Evolutionary conservation across 2,113 vertebrate genomes (phyloP), one percentile per base, ranked within the genome.

Genomic region (Nothoprocta pentlandii): DNA sequence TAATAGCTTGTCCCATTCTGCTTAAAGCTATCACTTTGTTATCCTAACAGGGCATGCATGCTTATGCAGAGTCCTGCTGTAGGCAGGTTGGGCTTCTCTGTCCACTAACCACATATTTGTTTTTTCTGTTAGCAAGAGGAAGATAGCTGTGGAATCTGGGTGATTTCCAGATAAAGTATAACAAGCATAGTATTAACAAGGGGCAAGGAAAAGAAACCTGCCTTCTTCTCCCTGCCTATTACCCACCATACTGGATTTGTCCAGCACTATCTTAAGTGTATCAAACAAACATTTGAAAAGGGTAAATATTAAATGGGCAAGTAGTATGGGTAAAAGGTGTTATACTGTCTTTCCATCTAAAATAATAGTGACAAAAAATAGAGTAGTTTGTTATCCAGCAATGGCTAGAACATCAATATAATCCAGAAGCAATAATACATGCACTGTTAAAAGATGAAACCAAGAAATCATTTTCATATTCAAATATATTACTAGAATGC

Each of bases 401-500:
- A 8, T 16, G 16, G 85, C 61, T 84, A 67, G 86, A 90, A 26
- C 14, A 78, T 51, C 51, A 56, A 9, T 54, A n/a, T 30, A 63
- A 75, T 75, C 42, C 76, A 94, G 69, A 64, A 59, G 32, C 36
- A 74, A n/a, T 51, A 54, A 56, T 10, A 17, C 6, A 61, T 19
- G 70, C 7, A 53, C 41, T 28, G 53, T 74, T 93, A 46, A 67
- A 85, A 88, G 83, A 69, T 56, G 32, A 87, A 92, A 25, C 64
- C 0, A 73, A 58, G 4, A 87, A 85, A 56, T 67, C 9, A 32
- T 71, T 89, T 87, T 89, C 4, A 2, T 68, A 54, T 46, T 63
- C 21, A 25, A 67, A 34, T 74, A 59, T 85, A 22, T 62, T 83
- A 74, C 56, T 85, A 83, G 76, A 96, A 73, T 3, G 15, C 94